Conservation (phyloP, 1,140 invertebrate genomes). For the Drosophila rufa region DNA sequence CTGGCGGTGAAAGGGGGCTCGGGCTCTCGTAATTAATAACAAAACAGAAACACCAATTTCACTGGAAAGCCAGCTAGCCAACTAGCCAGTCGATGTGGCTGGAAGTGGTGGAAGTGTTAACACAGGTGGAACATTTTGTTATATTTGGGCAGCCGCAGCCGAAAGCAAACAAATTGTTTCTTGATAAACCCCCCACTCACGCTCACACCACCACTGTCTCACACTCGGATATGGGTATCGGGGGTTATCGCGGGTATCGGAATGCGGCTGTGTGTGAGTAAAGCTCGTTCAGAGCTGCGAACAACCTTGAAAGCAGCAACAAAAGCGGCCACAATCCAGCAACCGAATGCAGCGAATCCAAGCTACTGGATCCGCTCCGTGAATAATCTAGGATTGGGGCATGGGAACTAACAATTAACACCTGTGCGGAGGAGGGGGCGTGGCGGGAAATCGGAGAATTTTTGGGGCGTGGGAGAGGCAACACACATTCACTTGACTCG, state of each 20-base stretch:
- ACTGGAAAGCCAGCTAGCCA: slow-evolving; percentile 51
- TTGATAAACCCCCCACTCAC: slow-evolving; percentile 58
- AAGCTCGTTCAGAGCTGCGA: slow-evolving; percentile 45
- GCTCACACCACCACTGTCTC: background rate
- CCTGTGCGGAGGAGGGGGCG: slow-evolving; percentile 37
- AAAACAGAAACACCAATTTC: slow-evolving; percentile 42
- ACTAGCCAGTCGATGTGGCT: slow-evolving; percentile 6
- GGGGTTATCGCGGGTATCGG: slow-evolving; percentile 8
- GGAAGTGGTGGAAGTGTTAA: slow-evolving; percentile 38
- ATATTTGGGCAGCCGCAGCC: slow-evolving; percentile 39
- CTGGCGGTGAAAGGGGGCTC: slow-evolving; percentile 14
- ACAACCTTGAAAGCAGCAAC: slow-evolving; percentile 65
- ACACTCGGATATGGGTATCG: slow-evolving; percentile 13
- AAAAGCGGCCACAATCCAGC: slow-evolving; percentile 57
- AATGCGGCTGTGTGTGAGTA: slow-evolving; percentile 26
- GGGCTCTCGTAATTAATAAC: slow-evolving; percentile 55
- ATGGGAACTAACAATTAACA: slow-evolving; percentile 47
- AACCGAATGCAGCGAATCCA: slow-evolving; percentile 9
- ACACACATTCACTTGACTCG: slow-evolving; percentile 9
- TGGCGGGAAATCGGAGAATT: slow-evolving; percentile 22
- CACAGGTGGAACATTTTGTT: slow-evolving; percentile 64
- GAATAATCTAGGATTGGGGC: slow-evolving; percentile 37
- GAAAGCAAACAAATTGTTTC: slow-evolving; percentile 61
- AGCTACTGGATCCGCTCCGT: slow-evolving; percentile 27
- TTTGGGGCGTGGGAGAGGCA: slow-evolving; percentile 61